Evolutionary conservation across 2,113 vertebrate genomes (phyloP).

Genomic region (Clarias batrachus): DNA sequence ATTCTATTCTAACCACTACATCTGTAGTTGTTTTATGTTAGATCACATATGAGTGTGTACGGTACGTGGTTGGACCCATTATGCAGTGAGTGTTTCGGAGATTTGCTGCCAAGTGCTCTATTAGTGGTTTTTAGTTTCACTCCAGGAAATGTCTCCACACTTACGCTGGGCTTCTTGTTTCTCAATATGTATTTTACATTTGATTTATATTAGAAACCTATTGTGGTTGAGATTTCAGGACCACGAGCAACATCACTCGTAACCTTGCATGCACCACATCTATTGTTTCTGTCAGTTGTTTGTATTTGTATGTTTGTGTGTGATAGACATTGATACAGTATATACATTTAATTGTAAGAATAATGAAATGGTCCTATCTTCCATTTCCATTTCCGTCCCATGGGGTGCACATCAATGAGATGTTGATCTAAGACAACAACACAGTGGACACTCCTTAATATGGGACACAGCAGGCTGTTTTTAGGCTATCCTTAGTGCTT

Average conservation of each 20-base stretch:
- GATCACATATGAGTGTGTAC: neutral
- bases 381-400: neutral
- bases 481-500: neutral
- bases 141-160: slow-evolving; percentile 42
- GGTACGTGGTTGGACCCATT: slow-evolving; percentile 42
- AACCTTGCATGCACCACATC: neutral
- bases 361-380: neutral
- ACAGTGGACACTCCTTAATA: neutral
- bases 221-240: slow-evolving; percentile 44
- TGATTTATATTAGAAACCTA: slow-evolving; percentile 29
- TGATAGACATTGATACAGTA: neutral
- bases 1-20: neutral
- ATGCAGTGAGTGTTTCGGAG: slow-evolving; percentile 43
- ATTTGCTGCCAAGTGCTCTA: slow-evolving; percentile 50
- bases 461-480: neutral
- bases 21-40: slow-evolving; percentile 12
- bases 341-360: neutral
- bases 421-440: neutral
- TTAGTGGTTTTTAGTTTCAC: slow-evolving; percentile 54
- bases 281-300: neutral
- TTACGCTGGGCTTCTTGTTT: slow-evolving; percentile 39
- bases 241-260: slow-evolving; percentile 40
- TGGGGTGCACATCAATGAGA: neutral
- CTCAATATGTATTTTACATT: slow-evolving; percentile 30
- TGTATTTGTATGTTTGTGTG: neutral